Evolutionary conservation across 2,888 invertebrate genomes (phyloP).

Genomic region (Plutella xylostella): DNA sequence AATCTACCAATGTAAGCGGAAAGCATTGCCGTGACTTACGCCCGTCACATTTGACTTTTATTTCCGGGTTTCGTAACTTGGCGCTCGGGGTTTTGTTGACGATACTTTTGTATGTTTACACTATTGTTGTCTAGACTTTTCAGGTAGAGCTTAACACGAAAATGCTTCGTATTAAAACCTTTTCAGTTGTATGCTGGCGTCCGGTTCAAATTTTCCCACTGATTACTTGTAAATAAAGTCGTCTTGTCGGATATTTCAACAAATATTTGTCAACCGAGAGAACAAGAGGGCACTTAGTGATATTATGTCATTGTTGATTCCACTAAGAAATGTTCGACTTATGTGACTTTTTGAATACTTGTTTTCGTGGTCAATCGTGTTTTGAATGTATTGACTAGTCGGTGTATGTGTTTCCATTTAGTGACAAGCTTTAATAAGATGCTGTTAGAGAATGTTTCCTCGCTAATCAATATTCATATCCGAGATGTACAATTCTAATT

Average conservation of each 20-base stretch:
- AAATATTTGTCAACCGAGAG: slow-evolving; percentile 45
- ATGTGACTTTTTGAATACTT: not conserved
- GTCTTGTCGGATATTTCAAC: slow-evolving; percentile 33
- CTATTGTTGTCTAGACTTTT: not conserved
- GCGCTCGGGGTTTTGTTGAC: not conserved
- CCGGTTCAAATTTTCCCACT: slow-evolving; percentile 29
- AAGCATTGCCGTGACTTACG: slow-evolving; percentile 38
- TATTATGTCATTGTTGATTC: slow-evolving; percentile 39
- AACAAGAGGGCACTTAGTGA: slow-evolving; percentile 53
- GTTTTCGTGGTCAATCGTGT: no score
- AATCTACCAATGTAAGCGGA: slow-evolving; percentile 42
- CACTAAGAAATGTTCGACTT: slow-evolving; percentile 9
- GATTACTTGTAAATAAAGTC: slow-evolving; percentile 46
- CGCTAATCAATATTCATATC: slow-evolving; percentile 57
- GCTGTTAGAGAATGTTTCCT: slow-evolving; percentile 49
- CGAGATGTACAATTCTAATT: slow-evolving; percentile 55
- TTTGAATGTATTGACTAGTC: no score
- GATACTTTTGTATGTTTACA: not conserved
- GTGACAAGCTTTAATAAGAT: slow-evolving; percentile 14
- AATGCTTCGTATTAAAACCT: not conserved
- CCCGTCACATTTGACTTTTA: slow-evolving; percentile 26
- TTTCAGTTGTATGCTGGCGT: not conserved
- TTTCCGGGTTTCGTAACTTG: slow-evolving; percentile 5
- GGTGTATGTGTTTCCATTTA: not conserved
- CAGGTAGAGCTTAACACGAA: not conserved